phyloP scores from a whole-genome alignment of 2,888 invertebrate genomes.

The Lathronympha strigana region DNA sequence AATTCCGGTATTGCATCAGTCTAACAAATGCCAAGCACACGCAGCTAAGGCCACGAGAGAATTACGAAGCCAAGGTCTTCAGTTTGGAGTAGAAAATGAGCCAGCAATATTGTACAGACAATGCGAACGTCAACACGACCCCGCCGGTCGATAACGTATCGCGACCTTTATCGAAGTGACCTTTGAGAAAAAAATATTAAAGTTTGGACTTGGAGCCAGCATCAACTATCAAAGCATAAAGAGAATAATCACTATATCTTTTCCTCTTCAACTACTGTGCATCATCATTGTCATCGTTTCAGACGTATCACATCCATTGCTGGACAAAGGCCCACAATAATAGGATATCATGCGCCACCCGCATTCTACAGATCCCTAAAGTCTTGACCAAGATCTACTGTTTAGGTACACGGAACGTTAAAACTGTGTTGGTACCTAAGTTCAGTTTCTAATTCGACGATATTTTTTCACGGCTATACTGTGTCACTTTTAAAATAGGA shows the following conservation, averaged over 20 bases:
- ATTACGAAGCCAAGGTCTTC: constrained; percentile 5
- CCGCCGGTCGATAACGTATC: constrained; percentile 41
- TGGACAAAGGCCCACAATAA: too few species aligned
- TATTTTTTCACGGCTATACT: too few species aligned
- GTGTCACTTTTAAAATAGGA: too few species aligned
- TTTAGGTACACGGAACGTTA: too few species aligned
- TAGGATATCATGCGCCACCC: too few species aligned
- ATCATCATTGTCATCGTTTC: too few species aligned
- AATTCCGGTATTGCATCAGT: constrained; percentile 20
- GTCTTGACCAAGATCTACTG: too few species aligned
- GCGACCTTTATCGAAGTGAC: constrained; percentile 36
- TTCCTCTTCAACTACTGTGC: not conserved
- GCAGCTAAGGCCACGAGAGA: not conserved
- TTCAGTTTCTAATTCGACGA: too few species aligned
- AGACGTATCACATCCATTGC: too few species aligned
- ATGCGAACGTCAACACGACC: constrained; percentile 38
- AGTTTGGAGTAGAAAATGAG: not conserved
- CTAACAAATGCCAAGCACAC: constrained; percentile 7
- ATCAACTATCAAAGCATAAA: not conserved
- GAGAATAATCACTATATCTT: not conserved
- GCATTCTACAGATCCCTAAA: too few species aligned
- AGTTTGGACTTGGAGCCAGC: not conserved
- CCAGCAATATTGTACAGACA: constrained; percentile 26
- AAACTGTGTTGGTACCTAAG: too few species aligned
- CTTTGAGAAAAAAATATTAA: constrained; percentile 33